Evolutionary conservation across 1,140 invertebrate species (phyloP), one percentile per base, ranked within the genome.

Genomic region (Calephelis nemesis): DNA sequence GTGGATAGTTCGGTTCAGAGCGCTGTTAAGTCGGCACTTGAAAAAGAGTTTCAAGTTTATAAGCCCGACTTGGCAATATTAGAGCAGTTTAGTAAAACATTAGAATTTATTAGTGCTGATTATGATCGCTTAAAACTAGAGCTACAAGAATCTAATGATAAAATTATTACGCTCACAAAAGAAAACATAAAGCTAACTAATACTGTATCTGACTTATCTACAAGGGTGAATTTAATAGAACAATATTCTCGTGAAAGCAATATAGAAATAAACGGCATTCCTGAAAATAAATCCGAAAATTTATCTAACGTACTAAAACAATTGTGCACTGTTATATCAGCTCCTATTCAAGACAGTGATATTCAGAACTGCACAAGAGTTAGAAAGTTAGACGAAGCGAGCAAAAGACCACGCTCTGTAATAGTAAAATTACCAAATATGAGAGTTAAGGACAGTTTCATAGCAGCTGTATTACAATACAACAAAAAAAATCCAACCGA

Each of bases 381-480:
- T 9, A 13, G n/a, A 7, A 52, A 52, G 49, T 13, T 52, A 52
- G 13, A 52, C n/a, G 64, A 73, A 7, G 12, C 63, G 0, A 75
- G 50, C 47, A 70, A 49, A 0, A 74, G 69, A 49, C 73, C 75
- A 1, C 63, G 76, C 1, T 47, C 77, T 0, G 67, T 81, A 5
- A 73, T 81, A 13, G 72, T 77, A 1, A 74, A 76, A 63, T 47
- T 82, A 5, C 42, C 42, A 7, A 71, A 42, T 10, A 40, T 68
- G 7, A 64, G 49, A 52, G n/a, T 64, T 4, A 48, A 74, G 8
- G 80, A 82, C 30, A 60, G 65, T 7, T 19, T 82, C 6, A 48
- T 79, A n/a, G 69, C 80, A 1, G 71, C 72, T 4, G 72, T 75
- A 2, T 63, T 62, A 0, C 74, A 71, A 9, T 81, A 69, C 58